A percentile compares a stretch with the other conserved stretches of the same genome.
Conservation (phyloP, 1,140 invertebrate species). For the Drosophila pectinifera region DNA sequence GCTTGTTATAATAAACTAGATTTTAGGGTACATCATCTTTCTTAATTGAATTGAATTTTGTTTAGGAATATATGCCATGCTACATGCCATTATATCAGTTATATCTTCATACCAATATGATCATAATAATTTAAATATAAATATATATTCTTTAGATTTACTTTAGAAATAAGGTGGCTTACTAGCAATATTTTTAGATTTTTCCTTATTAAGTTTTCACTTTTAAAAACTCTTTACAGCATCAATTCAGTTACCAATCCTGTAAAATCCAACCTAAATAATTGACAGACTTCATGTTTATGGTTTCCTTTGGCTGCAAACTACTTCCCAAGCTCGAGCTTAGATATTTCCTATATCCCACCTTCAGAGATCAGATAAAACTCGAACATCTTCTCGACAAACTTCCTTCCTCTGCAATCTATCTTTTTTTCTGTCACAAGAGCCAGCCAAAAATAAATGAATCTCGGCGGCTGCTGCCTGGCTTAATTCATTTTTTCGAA, state of each 20-base stretch:
- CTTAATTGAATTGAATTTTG: neutral
- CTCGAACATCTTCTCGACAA: slow-evolving; percentile 20
- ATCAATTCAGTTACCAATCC: neutral
- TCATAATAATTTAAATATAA: no score
- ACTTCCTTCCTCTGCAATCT: slow-evolving; percentile 35
- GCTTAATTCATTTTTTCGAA: slow-evolving; percentile 38
- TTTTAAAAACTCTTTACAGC: neutral
- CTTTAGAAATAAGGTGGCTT: no score
- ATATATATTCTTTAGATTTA: no score
- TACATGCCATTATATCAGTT: no score
- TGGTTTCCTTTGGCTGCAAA: neutral
- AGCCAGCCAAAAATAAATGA: slow-evolving; percentile 20
- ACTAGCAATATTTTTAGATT: no score
- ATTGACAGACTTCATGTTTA: neutral
- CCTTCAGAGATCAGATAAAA: slow-evolving; percentile 29
- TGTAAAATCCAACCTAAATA: neutral
- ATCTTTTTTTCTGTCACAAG: neutral
- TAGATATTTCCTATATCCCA: neutral
- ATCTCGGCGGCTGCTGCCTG: slow-evolving; percentile 6
- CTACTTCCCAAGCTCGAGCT: slow-evolving; percentile 7
- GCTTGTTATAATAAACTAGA: neutral
- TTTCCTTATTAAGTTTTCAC: no score
- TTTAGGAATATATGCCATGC: no score
- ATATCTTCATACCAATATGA: no score
- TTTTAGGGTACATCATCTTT: no score